Percentiles rank a stretch among this genome's conserved stretches.
phyloP scores from a whole-genome alignment of 37 sponge, comb jelly and placozoan species.

The Aphrocallistes beatrix region DNA sequence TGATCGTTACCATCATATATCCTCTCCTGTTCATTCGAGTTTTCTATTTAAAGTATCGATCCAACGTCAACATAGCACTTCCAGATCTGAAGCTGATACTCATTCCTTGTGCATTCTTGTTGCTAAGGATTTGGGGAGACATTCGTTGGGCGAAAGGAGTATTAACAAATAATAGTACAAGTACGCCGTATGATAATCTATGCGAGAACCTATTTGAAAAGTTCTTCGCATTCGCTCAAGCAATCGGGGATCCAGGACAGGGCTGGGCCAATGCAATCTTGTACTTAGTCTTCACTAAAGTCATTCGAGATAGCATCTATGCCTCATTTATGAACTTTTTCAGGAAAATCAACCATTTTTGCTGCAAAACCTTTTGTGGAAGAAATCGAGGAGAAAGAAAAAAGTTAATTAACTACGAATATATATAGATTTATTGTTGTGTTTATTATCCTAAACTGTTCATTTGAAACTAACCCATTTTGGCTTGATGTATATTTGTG shows the following conservation, averaged over 20 bases:
- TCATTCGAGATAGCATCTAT: background rate
- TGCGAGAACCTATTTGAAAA: background rate
- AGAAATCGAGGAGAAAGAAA: too few species aligned
- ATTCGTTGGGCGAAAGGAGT: background rate
- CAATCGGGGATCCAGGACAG: constrained; percentile 2
- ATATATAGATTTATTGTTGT: too few species aligned
- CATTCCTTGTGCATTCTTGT: background rate
- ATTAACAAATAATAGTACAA: background rate
- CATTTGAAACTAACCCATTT: too few species aligned
- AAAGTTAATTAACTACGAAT: too few species aligned
- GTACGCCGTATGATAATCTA: background rate
- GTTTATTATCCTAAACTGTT: too few species aligned
- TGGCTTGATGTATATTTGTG: too few species aligned
- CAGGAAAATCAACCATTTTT: too few species aligned
- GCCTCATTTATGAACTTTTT: background rate
- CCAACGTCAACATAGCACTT: background rate
- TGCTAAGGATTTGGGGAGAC: constrained; percentile 3
- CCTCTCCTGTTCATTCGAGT: background rate
- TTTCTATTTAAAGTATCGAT: background rate
- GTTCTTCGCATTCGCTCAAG: background rate
- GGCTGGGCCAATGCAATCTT: background rate
- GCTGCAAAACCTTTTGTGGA: too few species aligned
- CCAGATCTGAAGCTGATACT: constrained; percentile 1
- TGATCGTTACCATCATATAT: background rate
- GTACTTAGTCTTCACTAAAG: background rate